Conservation (phyloP, 2,888 invertebrate species). For the Tubulanus polymorphus region DNA sequence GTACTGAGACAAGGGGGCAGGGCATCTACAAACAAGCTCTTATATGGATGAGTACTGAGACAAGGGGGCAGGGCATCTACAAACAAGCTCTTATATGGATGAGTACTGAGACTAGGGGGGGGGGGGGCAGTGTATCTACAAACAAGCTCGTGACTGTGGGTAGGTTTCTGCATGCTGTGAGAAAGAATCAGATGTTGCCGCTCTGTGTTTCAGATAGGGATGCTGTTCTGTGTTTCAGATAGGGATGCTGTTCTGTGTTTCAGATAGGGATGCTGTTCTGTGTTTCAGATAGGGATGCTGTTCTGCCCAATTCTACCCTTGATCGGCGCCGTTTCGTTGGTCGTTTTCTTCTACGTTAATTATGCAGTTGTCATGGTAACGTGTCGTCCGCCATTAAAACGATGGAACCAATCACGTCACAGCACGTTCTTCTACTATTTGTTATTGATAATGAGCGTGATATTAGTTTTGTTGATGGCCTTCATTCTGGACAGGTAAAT, state of each 20-base stretch:
- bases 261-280: slow-evolving; percentile 28
- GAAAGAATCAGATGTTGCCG: too few species aligned
- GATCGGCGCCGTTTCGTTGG: slow-evolving; percentile 26
- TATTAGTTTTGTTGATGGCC: slow-evolving; percentile 26
- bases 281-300: slow-evolving; percentile 31
- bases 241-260: slow-evolving; percentile 12
- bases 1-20: too few species aligned
- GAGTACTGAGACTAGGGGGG: too few species aligned
- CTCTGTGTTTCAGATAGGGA: too few species aligned
- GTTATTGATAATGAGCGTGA: slow-evolving; percentile 24
- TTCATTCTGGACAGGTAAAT: slow-evolving; percentile 32
- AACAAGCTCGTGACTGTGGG: too few species aligned
- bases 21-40: too few species aligned
- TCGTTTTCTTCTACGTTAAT: slow-evolving; percentile 28
- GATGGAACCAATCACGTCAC: slow-evolving; percentile 35
- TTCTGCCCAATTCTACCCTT: slow-evolving; percentile 34
- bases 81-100: too few species aligned
- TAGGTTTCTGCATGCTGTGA: too few species aligned
- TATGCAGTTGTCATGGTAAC: slow-evolving; percentile 25
- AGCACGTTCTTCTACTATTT: slow-evolving; percentile 30
- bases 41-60: too few species aligned
- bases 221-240: too few species aligned
- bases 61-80: too few species aligned
- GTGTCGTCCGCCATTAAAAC: slow-evolving; percentile 32
- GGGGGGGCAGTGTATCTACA: too few species aligned